Conservation (phyloP, 2,113 vertebrate genomes). For the Erythrocercus mccallii region DNA sequence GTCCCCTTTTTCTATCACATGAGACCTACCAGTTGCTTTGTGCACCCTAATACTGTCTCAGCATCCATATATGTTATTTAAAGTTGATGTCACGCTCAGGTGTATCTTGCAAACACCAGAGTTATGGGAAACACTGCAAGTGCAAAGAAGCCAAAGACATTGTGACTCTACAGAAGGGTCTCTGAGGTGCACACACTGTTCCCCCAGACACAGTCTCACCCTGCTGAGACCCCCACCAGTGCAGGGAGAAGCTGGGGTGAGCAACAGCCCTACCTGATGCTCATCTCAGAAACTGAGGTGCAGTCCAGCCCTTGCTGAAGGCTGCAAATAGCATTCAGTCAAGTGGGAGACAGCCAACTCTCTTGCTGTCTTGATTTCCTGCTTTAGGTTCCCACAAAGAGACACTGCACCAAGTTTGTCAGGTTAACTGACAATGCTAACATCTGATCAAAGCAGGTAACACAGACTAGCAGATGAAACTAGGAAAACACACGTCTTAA, state of each 20-base stretch:
- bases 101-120: neutral
- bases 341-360: neutral
- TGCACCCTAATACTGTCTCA: neutral
- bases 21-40: neutral
- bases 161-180: rapidly evolving
- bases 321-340: neutral
- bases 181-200: rapidly evolving
- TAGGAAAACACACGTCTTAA: neutral
- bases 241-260: neutral
- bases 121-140: neutral
- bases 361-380: neutral
- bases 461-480: neutral
- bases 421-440: neutral
- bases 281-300: neutral
- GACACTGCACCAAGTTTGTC: neutral
- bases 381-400: neutral
- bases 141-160: rapidly evolving
- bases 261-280: neutral
- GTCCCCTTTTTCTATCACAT: neutral
- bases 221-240: neutral
- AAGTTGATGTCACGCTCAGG: neutral
- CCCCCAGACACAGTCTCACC: neutral
- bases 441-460: slow-evolving; percentile 4
- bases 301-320: neutral
- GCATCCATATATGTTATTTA: neutral